Conservation (phyloP, 2,797 vertebrate species). For the Sternotherus odoratus region DNA sequence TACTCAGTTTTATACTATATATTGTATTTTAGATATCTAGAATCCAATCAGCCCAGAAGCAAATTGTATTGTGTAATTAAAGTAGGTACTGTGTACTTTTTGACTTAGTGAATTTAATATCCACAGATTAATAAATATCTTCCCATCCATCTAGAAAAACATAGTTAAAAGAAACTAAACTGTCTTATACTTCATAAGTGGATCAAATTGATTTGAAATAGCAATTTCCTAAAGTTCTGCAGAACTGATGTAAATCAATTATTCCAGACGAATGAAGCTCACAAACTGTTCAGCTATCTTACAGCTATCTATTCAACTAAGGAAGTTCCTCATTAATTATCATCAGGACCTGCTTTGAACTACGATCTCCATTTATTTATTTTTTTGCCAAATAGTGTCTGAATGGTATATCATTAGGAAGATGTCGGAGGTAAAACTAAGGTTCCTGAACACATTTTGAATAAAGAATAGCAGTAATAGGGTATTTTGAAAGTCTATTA, state of each 20-base stretch:
- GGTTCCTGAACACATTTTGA: constrained; percentile 21
- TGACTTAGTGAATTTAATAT: constrained; percentile 54
- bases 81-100: not conserved
- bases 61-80: constrained; percentile 31
- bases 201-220: constrained; percentile 68
- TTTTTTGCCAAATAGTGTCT: constrained; percentile 31
- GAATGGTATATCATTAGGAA: not conserved
- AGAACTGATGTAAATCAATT: constrained; percentile 67
- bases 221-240: constrained; percentile 54
- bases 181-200: constrained; percentile 50
- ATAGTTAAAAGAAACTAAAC: constrained; percentile 62
- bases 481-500: not conserved
- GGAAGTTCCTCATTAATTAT: constrained; percentile 49
- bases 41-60: not conserved
- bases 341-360: constrained; percentile 23
- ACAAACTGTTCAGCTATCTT: constrained; percentile 31
- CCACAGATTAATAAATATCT: constrained; percentile 33
- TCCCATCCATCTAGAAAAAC: constrained; percentile 21
- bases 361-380: not conserved
- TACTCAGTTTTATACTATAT: not conserved
- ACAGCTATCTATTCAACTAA: not conserved
- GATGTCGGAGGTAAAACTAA: not conserved
- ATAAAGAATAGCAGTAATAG: not conserved
- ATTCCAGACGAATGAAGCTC: constrained; percentile 64
- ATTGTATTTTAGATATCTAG: not conserved